Evolutionary conservation across 2,797 vertebrate genomes (phyloP), one percentile per base, ranked within the genome.

Genomic region (Artibeus lituratus): DNA sequence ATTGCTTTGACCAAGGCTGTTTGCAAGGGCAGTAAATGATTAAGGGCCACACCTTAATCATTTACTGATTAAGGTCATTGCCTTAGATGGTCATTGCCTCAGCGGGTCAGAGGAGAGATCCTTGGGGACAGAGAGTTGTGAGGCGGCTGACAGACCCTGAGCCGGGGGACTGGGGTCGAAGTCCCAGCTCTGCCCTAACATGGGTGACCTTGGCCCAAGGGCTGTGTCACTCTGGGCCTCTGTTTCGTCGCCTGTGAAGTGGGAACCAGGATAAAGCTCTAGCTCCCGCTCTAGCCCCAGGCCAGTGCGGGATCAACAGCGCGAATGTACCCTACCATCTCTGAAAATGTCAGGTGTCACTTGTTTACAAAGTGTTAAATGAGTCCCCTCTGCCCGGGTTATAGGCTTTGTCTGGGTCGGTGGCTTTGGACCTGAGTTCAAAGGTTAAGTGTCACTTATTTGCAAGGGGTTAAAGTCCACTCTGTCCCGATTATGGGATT

Each of bases 11-110:
- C 91, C 73, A 10, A 83, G 95, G 90, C 94, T 87, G 47, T 96
- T 90, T 96, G 57, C 74, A 86, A 97, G 87, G 87, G 82, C 67
- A 87, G 90, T 96, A 70, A 95, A 77, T 76, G 89, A 89, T 74
- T 90, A 94, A 95, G 93, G 69, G 70, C 77, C 91, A 29, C 37
- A 0, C 10, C n/a, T n/a, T n/a, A n/a, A n/a, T n/a, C n/a, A n/a
- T n/a, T n/a, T n/a, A n/a, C n/a, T n/a, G n/a, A n/a, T n/a, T n/a
- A n/a, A n/a, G n/a, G n/a, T n/a, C n/a, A n/a, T n/a, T n/a, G n/a
- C n/a, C n/a, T n/a, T n/a, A 65, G 89, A 84, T 42, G 77, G 91
- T 19, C 53, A 91, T 4, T 1, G 78, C 39, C 84, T 86, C 24
- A 8, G 15, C 0, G 0, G 51, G 69, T 88, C 70, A 24, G 82